Evolutionary conservation across 2,113 vertebrate species (phyloP).

Genomic region (Notechis scutatus): DNA sequence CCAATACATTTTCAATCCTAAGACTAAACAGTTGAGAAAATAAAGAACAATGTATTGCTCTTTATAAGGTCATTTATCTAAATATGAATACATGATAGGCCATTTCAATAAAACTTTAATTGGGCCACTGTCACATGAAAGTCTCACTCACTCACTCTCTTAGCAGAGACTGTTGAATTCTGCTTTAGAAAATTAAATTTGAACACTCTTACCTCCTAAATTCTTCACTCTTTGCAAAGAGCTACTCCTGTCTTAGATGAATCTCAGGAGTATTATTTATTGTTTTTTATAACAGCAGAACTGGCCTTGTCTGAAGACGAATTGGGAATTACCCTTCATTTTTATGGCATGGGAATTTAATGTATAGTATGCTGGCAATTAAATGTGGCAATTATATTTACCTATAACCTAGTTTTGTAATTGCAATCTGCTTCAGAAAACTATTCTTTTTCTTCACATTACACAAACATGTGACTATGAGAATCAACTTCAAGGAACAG

Average conservation of each 20-base stretch:
- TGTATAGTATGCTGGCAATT: conserved; percentile 62
- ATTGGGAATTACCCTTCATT: conserved; percentile 58
- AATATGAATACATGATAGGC: neutral
- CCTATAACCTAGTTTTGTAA: conserved; percentile 65
- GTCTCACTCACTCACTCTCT: neutral
- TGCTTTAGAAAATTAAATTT: conserved; percentile 36
- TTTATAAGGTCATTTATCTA: neutral
- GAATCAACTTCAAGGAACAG: conserved; percentile 40
- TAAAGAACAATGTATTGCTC: neutral
- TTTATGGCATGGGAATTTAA: conserved; percentile 52
- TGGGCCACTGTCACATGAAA: neutral
- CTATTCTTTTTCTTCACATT: conserved; percentile 58
- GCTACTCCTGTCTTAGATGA: conserved; percentile 30
- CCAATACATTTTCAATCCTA: neutral
- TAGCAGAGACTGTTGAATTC: neutral
- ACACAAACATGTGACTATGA: conserved; percentile 47
- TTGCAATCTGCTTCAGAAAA: conserved; percentile 58
- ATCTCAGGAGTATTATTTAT: conserved; percentile 44
- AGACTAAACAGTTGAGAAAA: neutral
- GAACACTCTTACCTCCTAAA: neutral
- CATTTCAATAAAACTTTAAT: neutral
- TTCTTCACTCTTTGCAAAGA: conserved; percentile 30
- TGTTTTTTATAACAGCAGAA: conserved; percentile 34
- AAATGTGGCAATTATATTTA: conserved; percentile 57
- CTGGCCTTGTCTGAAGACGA: conserved; percentile 45